Evolutionary conservation across 2,888 invertebrate species (phyloP), one percentile per base, ranked within the genome.

Genomic region (Schrankia costaestrigalis): DNA sequence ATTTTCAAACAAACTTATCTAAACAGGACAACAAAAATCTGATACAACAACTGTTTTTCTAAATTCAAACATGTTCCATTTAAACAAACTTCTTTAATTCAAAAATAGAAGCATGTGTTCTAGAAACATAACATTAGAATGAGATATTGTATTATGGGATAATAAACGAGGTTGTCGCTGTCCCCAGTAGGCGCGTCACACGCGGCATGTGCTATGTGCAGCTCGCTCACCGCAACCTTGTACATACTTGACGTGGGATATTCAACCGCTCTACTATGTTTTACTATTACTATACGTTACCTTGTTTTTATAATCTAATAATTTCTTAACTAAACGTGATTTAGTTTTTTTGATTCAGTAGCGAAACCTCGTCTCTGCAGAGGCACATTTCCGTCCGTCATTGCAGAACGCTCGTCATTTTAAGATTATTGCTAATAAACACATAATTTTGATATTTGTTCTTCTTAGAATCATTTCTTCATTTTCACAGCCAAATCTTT

Each of bases 191-290:
- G 13, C 25, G 5, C 12, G 13, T 18, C 28, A 18, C 3, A 10
- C 10, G 15, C 18, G 23, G 23, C 34, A 28, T 24, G 15, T 28
- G 24, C 23, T 28, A 13, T 19, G 18, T 14, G 17, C 24, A 12
- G 11, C 9, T 17, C 8, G 12, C 33, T 27, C 7, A 34, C 28
- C 24, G 17, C 24, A 34, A 18, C 10, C 26, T 22, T 10, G 15
- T 11, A n/a, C n/a, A 27, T 15, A 26, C 11, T 11, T 15, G 26
- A 7, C 11, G 3, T 13, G 8, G 15, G 11, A 15, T 11, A 9
- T 6, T 21, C 8, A 11, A 32, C 11, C 19, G 12, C 30, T n/a
- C n/a, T 11, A 26, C 19, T 11, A 11, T 30, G 9, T 18, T 22
- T 2, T 7, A 14, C 23, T 31, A 24, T n/a, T 31, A 24, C 17